Percentiles rank a stretch among this genome's conserved stretches.
Evolutionary conservation across 2,113 vertebrate species (phyloP).

Genomic region (Halichoeres trimaculatus): DNA sequence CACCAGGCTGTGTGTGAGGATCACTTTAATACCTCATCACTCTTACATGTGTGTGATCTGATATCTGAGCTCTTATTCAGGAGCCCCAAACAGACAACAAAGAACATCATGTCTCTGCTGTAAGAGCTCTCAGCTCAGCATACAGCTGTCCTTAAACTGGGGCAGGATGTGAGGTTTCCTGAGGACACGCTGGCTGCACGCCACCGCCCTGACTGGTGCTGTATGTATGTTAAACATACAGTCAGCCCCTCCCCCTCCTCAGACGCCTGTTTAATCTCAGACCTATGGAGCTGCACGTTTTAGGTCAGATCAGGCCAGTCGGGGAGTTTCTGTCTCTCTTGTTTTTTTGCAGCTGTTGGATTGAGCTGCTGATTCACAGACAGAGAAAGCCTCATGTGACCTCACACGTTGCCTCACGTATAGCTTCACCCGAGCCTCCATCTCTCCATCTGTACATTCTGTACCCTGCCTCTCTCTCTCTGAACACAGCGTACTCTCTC

Average conservation of each 20-base stretch:
- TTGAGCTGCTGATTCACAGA: not conserved
- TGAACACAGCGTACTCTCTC: too few relatives aligned
- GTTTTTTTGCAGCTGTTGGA: not conserved
- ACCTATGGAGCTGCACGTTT: not conserved
- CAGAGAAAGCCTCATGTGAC: not conserved
- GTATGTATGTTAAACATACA: constrained; percentile 19
- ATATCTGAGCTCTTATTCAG: too few relatives aligned
- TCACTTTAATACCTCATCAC: too few relatives aligned
- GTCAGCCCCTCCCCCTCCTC: not conserved
- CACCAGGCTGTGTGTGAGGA: too few relatives aligned
- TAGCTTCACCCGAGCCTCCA: not conserved
- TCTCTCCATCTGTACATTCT: not conserved
- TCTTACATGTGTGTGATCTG: too few relatives aligned
- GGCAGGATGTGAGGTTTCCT: constrained; percentile 40
- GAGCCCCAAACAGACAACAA: too few relatives aligned
- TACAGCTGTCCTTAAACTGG: constrained; percentile 9
- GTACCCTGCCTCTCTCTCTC: not conserved
- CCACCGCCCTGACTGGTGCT: constrained; percentile 33
- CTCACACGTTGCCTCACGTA: not conserved
- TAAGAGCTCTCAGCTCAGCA: not conserved
- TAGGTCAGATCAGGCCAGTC: not conserved
- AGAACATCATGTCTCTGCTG: too few relatives aligned
- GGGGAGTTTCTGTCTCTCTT: not conserved
- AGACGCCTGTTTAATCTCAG: not conserved
- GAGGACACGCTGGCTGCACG: constrained; percentile 33